Evolutionary conservation across 2,113 vertebrate genomes (phyloP).

Genomic region (Coptodon bakossiorum): DNA sequence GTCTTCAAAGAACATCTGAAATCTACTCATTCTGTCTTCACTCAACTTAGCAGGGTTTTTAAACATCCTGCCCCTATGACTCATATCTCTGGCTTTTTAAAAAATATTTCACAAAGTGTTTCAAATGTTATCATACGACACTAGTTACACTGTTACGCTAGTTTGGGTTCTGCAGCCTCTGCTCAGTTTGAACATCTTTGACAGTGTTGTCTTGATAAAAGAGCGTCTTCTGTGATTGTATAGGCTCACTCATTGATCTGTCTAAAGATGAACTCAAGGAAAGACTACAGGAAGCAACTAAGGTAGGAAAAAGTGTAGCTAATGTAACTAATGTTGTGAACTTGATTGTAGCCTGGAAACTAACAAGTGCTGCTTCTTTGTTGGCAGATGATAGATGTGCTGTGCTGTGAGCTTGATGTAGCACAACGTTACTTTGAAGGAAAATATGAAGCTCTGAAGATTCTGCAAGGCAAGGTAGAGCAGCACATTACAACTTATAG

Average conservation of each 20-base stretch:
- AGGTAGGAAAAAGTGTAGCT: conserved; percentile 61
- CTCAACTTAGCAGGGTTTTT: neutral
- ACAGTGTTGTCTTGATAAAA: neutral
- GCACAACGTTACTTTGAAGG: conserved; percentile 84
- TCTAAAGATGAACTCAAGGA: conserved; percentile 40
- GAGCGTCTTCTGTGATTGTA: neutral
- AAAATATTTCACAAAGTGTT: neutral
- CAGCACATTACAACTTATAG: neutral
- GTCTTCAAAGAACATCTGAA: neutral
- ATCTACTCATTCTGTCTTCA: fast-evolving
- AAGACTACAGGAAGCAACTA: conserved; percentile 61
- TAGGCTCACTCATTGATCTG: conserved; percentile 66
- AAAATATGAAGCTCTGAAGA: conserved; percentile 91
- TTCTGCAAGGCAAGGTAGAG: conserved; percentile 86
- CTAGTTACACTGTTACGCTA: neutral
- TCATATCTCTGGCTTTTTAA: neutral
- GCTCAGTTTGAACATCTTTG: neutral
- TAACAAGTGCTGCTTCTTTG: neutral
- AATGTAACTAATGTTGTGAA: neutral
- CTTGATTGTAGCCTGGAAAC: neutral
- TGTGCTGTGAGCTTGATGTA: conserved; percentile 86
- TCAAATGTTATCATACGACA: neutral
- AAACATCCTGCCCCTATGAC: neutral
- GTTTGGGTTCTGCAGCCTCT: neutral
- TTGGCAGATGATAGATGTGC: conserved; percentile 75